Evolutionary conservation across 2,113 vertebrate species (phyloP), one percentile per base, ranked within the genome.

Genomic region (Irena cyanogastra): DNA sequence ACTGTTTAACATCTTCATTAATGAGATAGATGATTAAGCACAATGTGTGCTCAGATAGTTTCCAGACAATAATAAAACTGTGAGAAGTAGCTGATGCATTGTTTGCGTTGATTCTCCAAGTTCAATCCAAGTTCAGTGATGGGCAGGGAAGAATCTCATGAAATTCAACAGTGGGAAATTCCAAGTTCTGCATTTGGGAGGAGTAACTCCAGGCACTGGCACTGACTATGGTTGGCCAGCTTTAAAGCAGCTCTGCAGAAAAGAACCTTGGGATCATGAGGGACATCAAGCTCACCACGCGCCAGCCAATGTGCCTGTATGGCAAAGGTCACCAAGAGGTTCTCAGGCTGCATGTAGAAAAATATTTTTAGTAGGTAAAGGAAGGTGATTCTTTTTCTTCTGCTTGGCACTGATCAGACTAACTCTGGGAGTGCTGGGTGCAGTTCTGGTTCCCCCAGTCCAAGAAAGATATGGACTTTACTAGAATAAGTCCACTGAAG

Each of bases 231-330:
- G 3, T 1, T 57, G 15, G 42, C 6, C n/a, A 39, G 16, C 14
- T 49, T 60, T 31, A 71, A 86, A 65, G 56, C 17, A 60, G 4
- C 9, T 83, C 28, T 50, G 13, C 15, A 56, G 59, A 56, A 30
- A 61, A 72, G 11, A 54, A 13, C 52, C 10, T 49, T 30, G 41
- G 20, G 4, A 54, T 71, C 20, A 6, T 17, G 45, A 26, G 24
- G 13, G 9, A 16, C 3, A 16, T 2, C 13, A 26, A 27, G 30
- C 6, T 59, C n/a, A 30, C 11, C 14, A 12, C 1, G 6, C 54
- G 14, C 12, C 23, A 47, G 15, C 22, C n/a, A 8, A 8, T 0
- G 0, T 56, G 20, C 10, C 39, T 5, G 4, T 35, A 20, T 35
- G 35, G 41, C 35, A 71, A 50, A 70, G 14, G 10, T 11, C 4